Evolutionary conservation across 2,797 vertebrate genomes (phyloP).

Genomic region (Fistularia commersonii): DNA sequence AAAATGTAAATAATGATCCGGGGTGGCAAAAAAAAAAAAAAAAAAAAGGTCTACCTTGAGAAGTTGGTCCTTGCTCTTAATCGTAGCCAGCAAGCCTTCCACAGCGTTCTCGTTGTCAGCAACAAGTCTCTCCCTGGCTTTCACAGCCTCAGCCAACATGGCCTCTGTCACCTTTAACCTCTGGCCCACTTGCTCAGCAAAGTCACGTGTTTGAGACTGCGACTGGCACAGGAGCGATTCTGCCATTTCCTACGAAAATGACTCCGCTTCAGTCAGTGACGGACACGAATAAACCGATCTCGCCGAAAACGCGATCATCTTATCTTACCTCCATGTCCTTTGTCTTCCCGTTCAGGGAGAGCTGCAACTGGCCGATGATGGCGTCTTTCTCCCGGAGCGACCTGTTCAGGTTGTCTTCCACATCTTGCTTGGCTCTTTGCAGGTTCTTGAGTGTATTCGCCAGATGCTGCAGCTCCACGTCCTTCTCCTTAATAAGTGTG

Average conservation of each 20-base stretch:
- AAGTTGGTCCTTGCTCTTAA: slow-evolving; percentile 79
- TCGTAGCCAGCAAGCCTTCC: slow-evolving; percentile 74
- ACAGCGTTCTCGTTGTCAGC: slow-evolving; percentile 77
- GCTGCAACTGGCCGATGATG: slow-evolving; percentile 79
- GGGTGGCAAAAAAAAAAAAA: neutral
- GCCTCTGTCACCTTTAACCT: slow-evolving; percentile 78
- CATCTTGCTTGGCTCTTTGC: slow-evolving; percentile 79
- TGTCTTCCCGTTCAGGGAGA: slow-evolving; percentile 75
- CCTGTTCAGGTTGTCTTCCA: slow-evolving; percentile 79
- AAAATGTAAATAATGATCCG: neutral
- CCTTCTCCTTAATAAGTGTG: slow-evolving; percentile 80
- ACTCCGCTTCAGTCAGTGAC: neutral
- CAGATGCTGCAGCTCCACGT: slow-evolving; percentile 82
- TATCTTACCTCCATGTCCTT: slow-evolving; percentile 81
- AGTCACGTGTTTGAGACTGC: slow-evolving; percentile 62
- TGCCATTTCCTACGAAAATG: slow-evolving; percentile 68
- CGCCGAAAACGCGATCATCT: neutral
- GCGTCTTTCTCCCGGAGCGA: slow-evolving; percentile 80
- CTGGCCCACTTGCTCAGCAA: slow-evolving; percentile 77
- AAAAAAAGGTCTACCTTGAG: slow-evolving; percentile 69
- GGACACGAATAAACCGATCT: too few relatives aligned
- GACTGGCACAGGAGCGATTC: slow-evolving; percentile 67
- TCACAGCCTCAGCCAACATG: slow-evolving; percentile 75
- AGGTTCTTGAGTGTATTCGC: slow-evolving; percentile 78
- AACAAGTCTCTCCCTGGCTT: slow-evolving; percentile 74